Evolutionary conservation across 2,797 vertebrate species (phyloP), one percentile per base, ranked within the genome.

Genomic region (Xiphophorus birchmanni): DNA sequence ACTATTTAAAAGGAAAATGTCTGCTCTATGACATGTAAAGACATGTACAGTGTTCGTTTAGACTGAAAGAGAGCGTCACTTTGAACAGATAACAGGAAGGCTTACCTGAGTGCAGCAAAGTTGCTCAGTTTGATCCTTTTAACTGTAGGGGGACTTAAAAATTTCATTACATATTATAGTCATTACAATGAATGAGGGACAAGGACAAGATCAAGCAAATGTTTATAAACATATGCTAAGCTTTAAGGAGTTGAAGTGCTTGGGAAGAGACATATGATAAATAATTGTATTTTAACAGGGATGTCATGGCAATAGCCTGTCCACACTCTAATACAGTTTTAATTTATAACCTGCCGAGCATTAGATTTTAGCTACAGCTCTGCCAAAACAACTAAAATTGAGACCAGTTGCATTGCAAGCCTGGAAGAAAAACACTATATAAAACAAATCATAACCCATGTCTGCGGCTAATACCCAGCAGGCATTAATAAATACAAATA

Each of bases 381-480:
- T n/a, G 13, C 42, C 69, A 72, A 72, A 45, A 45, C 69, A 72
- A 72, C 26, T 72, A 29, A 72, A 72, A 72, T 26, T 7, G 69
- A 47, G 42, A 26, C 42, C 42, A 29, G 35, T 67, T 81, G 35
- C 48, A 72, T 74, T 82, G 47, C 65, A 82, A 56, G 48, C 74
- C 45, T 81, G 45, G 35, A 78, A 69, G 29, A 78, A 63, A 37
- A 74, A n/a, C 37, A 76, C 52, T 52, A 48, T 11, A 54, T 42
- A 15, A 18, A 47, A 71, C 45, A 85, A 32, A 32, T 45, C 78
- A 82, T 82, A 82, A 74, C 17, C 73, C 18, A 80, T 83, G 75
- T 77, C 37, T 48, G 32, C 44, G 63, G 47, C 65, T 75, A 75
- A 77, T 75, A 54, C 7, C 63, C 76, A 77, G 78, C n/a, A n/a